Base-by-base conservation (phyloP, 2,888 invertebrate species). In the Macrosiphum euphorbiae region DNA sequence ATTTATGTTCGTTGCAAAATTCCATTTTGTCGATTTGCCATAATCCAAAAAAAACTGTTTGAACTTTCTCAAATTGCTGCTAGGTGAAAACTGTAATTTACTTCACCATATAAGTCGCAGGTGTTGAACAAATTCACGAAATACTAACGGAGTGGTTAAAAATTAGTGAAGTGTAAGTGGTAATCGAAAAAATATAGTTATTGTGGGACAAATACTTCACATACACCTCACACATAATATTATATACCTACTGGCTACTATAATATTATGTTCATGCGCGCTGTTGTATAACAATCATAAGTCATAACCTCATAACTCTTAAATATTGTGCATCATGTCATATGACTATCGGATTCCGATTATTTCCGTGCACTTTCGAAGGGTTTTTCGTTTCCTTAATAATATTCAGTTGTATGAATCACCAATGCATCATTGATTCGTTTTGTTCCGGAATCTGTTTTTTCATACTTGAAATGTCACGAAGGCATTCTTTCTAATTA, bases 1-100 rank as follows among this genome's bases (percentile, higher is more conserved):
- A 93, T 93, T 93, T 93, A 93, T 87, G 92, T n/a, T 88, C 52
- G 35, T 88, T 28, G 67, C 44, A 55, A 44, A 93, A 93, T 92
- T 52, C 52, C 92, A 7, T 92, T 52, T 87, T 41, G 88, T 88
- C 88, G 47, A 92, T 88, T 92, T 88, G 67, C 67, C 13, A 50
- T 88, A 88, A 92, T 92, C 87, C 87, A 52, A 88, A 92, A 92
- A 50, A 87, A 92, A 91, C 55, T 41, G 50, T 90, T 90, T 47
- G 67, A 61, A 92, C 92, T 92, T 92, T 92, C 92, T 88, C 88
- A 78, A 41, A 92, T 61, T 47, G 16, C 24, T 50, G 28, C 35
- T 20, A 50, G 35, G 92, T 92, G 87, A 92, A 92, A 92, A 87
- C 61, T 1, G 50, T 92, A 92, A 87, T 87, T 61, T 67, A 67